Percentiles rank a stretch among this genome's conserved stretches.
phyloP scores from a whole-genome alignment of 2,888 invertebrate genomes.

The Leptopilina syphax region DNA sequence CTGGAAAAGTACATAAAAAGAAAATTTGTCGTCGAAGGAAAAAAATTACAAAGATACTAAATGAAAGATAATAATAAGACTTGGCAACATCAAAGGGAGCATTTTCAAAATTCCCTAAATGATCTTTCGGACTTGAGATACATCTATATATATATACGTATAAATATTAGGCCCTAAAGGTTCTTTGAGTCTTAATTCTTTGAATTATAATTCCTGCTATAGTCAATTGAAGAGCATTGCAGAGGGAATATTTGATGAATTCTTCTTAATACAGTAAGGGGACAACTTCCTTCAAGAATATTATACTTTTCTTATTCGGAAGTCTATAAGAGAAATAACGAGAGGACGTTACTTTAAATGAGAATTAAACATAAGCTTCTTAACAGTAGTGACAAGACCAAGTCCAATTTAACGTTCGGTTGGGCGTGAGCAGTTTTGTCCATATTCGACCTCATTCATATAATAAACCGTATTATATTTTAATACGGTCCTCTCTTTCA shows the following conservation, averaged over 20 bases:
- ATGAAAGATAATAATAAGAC: no score
- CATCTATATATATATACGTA: no score
- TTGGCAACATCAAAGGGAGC: no score
- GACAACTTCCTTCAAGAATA: background rate
- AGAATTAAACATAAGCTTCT: slow-evolving; percentile 40
- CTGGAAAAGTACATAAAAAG: no score
- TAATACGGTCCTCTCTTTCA: slow-evolving; percentile 36
- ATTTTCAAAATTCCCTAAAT: no score
- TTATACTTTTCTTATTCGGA: background rate
- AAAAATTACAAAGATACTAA: no score
- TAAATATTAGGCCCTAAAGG: no score
- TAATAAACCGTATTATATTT: slow-evolving; percentile 41
- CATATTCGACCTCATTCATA: slow-evolving; percentile 25
- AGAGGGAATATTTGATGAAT: slow-evolving; percentile 27
- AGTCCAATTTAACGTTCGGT: slow-evolving; percentile 35
- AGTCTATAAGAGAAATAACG: slow-evolving; percentile 27
- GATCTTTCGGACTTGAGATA: background rate
- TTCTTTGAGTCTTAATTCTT: slow-evolving; percentile 18
- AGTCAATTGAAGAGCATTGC: slow-evolving; percentile 2
- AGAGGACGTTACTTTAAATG: slow-evolving; percentile 33
- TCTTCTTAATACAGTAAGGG: background rate
- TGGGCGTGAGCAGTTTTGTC: slow-evolving; percentile 37
- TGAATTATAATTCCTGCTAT: slow-evolving; percentile 16
- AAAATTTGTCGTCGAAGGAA: no score
- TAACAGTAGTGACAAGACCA: slow-evolving; percentile 31